phyloP scores from a whole-genome alignment of 2,797 vertebrate genomes.

The Scomberomorus guttatus region DNA sequence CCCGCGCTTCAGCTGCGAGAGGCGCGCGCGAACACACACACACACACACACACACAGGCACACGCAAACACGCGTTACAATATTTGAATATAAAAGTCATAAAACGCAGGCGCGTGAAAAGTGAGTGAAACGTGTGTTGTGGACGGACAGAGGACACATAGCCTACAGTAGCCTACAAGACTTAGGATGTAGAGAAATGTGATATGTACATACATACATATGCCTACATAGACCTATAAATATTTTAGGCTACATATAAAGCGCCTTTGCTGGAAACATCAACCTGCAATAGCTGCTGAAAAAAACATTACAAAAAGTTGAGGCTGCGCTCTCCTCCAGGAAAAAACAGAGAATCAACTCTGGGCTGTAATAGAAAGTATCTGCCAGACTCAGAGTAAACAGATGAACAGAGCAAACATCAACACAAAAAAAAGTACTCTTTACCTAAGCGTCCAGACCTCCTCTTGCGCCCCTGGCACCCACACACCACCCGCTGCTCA shows the following conservation, averaged over 20 bases:
- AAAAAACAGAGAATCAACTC: background rate
- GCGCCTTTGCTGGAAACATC: background rate
- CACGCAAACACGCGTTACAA: background rate
- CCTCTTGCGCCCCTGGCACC: conserved; percentile 49
- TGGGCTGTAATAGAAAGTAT: background rate
- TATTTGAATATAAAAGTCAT: background rate
- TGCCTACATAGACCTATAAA: too few species aligned
- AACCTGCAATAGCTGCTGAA: background rate
- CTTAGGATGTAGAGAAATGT: too few species aligned
- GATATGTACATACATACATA: too few species aligned
- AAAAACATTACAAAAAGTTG: conserved; percentile 1
- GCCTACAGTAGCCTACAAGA: background rate
- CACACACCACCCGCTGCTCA: conserved; percentile 61
- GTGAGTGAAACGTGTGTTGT: background rate
- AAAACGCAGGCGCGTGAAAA: background rate
- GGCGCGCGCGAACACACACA: too few species aligned
- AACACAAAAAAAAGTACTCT: background rate
- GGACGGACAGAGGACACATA: background rate
- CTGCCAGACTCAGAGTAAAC: background rate
- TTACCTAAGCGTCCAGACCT: conserved; percentile 70
- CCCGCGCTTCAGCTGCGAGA: background rate
- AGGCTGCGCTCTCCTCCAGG: background rate
- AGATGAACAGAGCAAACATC: background rate
- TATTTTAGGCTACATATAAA: background rate
- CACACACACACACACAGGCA: background rate